Evolutionary conservation across 2,888 invertebrate genomes (phyloP).

Genomic region (Chouioia cunea): DNA sequence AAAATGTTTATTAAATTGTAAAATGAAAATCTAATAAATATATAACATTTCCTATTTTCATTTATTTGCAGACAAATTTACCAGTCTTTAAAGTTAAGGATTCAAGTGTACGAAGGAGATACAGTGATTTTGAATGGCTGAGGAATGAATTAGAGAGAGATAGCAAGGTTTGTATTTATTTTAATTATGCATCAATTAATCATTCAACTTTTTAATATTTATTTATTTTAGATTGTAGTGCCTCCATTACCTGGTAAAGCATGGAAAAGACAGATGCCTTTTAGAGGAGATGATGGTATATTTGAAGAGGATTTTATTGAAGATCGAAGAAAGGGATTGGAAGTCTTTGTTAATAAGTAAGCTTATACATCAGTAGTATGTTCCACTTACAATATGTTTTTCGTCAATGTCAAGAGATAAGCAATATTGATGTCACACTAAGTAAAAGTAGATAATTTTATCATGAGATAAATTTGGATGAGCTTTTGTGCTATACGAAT

Average conservation of each 20-base stretch:
- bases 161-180: constrained; percentile 82
- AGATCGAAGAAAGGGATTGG: constrained; percentile 96
- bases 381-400: constrained; percentile 7
- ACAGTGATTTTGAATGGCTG: constrained; percentile 99
- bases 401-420: neutral
- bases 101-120: constrained; percentile 95
- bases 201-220: constrained; percentile 1
- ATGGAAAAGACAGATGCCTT: constrained; percentile 97
- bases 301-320: constrained; percentile 99
- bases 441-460: constrained; percentile 26
- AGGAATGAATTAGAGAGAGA: constrained; percentile 98
- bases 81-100: constrained; percentile 99
- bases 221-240: constrained; percentile 87
- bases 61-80: constrained; percentile 90
- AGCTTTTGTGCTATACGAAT: constrained; percentile 8
- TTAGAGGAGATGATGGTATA: constrained; percentile 98
- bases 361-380: constrained; percentile 53
- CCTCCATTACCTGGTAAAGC: constrained; percentile 98
- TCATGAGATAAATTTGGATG: constrained; percentile 28
- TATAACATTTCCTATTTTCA: neutral
- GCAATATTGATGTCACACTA: constrained; percentile 16
- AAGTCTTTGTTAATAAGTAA: constrained; percentile 98
- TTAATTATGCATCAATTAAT: constrained; percentile 7
- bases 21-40: neutral
- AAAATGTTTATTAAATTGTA: neutral